Evolutionary conservation across 2,888 invertebrate species (phyloP).

Genomic region (Ceramica pisi): DNA sequence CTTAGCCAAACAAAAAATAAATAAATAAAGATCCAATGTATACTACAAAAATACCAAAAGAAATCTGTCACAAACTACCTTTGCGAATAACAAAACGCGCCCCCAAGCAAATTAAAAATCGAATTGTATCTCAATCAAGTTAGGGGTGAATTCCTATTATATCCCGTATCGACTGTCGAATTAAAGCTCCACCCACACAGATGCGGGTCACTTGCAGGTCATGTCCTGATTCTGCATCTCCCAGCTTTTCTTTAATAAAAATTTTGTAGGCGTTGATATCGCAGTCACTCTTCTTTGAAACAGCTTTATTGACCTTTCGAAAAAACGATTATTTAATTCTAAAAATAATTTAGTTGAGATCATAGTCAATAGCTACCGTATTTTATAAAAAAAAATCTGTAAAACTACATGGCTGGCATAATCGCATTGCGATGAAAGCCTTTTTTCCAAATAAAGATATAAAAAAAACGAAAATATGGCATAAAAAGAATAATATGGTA

Average conservation of each 20-base stretch:
- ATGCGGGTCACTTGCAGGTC: background rate
- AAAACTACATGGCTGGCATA: too few relatives aligned
- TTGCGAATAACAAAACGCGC: background rate
- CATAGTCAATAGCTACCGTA: too few relatives aligned
- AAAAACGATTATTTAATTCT: too few relatives aligned
- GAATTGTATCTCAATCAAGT: background rate
- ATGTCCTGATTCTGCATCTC: background rate
- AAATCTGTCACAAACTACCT: background rate
- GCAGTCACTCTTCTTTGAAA: background rate
- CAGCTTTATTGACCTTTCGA: background rate
- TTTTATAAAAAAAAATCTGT: too few relatives aligned
- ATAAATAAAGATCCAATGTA: background rate
- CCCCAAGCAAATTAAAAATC: background rate
- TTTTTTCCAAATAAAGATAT: too few relatives aligned
- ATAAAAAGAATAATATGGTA: too few relatives aligned
- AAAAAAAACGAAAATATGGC: too few relatives aligned
- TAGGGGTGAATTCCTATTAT: background rate
- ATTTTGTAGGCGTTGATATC: background rate
- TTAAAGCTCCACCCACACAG: slow-evolving; percentile 19
- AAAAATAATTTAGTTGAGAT: too few relatives aligned
- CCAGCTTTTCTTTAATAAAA: background rate
- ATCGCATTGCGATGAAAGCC: too few relatives aligned
- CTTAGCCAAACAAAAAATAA: too few relatives aligned
- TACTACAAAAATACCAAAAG: background rate
- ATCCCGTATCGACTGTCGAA: background rate